Percentiles rank a stretch among this genome's conserved stretches.
Evolutionary conservation across 2,888 invertebrate genomes (phyloP).

Genomic region (Chalcosyrphus nemorum): DNA sequence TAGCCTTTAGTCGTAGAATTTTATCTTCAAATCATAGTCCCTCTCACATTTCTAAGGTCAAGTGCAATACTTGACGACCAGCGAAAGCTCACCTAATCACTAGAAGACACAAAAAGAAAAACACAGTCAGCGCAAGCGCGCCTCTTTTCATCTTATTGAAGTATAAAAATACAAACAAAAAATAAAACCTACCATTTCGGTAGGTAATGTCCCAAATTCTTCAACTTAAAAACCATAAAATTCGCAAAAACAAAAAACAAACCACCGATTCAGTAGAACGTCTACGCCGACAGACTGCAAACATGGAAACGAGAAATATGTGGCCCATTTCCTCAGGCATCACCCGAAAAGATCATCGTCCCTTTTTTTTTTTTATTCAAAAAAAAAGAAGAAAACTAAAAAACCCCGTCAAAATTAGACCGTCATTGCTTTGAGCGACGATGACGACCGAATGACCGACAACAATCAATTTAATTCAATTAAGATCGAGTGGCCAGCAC

Average conservation of each 20-base stretch:
- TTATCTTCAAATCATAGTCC: background rate
- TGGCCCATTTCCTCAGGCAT: slow-evolving; percentile 61
- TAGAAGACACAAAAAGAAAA: background rate
- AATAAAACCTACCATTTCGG: background rate
- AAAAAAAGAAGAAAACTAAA: background rate
- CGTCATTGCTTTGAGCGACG: background rate
- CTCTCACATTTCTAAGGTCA: slow-evolving; percentile 9
- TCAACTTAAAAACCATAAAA: slow-evolving; percentile 5
- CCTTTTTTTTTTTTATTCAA: slow-evolving; percentile 47
- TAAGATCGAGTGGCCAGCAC: slow-evolving; percentile 38
- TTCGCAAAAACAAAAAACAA: slow-evolving; percentile 8
- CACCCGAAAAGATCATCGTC: slow-evolving; percentile 38
- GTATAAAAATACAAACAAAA: background rate
- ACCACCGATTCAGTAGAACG: background rate
- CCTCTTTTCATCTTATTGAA: background rate
- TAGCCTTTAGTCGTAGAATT: background rate
- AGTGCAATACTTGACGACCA: background rate
- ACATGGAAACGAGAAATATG: slow-evolving; percentile 14
- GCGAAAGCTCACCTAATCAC: slow-evolving; percentile 12
- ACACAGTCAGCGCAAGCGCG: background rate
- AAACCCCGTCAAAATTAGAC: background rate
- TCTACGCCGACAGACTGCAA: slow-evolving; percentile 5
- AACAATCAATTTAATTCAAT: slow-evolving; percentile 50
- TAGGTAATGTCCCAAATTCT: slow-evolving; percentile 23
- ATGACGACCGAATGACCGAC: slow-evolving; percentile 7